These are phyloP conservation scores for Leucania comma DNA, from an alignment of 2,888 invertebrate genomes.

Conservation along the genomic window DNA sequence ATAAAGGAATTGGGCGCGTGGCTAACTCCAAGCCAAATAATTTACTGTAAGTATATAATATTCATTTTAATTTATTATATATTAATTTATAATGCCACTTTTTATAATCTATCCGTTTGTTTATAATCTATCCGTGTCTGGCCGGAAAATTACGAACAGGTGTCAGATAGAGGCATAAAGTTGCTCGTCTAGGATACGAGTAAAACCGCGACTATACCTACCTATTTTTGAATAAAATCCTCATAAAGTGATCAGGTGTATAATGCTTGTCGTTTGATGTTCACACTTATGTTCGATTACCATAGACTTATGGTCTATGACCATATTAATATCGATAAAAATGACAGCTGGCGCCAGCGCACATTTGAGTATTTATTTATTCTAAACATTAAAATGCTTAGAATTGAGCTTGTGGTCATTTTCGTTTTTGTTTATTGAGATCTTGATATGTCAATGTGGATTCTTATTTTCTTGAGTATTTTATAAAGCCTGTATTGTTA, in stretches of 20 bases:
- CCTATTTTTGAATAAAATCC: slow-evolving; percentile 2
- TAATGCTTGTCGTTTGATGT: slow-evolving; percentile 27
- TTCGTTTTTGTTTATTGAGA: slow-evolving; percentile 1
- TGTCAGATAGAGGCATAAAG: not conserved
- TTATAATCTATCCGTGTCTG: not conserved
- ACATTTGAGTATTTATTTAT: slow-evolving; percentile 1
- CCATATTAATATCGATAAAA: slow-evolving; percentile 8
- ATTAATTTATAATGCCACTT: not conserved
- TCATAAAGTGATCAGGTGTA: slow-evolving; percentile 27
- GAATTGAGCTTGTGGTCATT: slow-evolving; percentile 20
- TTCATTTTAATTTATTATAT: no score
- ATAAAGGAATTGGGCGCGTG: no score
- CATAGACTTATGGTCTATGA: slow-evolving; percentile 35
- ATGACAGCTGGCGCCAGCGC: slow-evolving; percentile 43
- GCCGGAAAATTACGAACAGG: not conserved
- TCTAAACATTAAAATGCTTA: slow-evolving; percentile 24
- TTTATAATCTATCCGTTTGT: not conserved
- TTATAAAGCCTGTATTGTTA: not conserved
- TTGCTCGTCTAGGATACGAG: not conserved
- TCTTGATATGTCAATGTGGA: slow-evolving; percentile 6
- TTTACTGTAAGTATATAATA: no score
- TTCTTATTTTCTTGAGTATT: not conserved
- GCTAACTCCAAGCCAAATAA: no score
- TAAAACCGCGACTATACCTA: not conserved
- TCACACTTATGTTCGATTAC: slow-evolving; percentile 35